These are phyloP conservation scores for Anhinga anhinga DNA, from an alignment of 2,113 vertebrate genomes.

Conservation along the genomic window DNA sequence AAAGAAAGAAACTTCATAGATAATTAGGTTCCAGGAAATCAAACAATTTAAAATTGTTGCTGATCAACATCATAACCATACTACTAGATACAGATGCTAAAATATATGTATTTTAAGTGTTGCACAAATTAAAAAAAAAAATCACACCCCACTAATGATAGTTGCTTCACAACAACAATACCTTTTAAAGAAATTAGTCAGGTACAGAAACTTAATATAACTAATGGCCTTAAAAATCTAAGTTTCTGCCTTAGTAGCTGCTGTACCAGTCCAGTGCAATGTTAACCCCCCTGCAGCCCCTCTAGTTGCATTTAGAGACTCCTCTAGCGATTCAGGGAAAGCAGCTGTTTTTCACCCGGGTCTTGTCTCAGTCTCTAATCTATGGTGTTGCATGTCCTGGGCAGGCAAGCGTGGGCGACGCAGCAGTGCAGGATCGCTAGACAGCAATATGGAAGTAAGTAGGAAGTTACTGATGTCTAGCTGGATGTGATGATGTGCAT, in stretches of 20 bases:
- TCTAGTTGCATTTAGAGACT: conserved; percentile 65
- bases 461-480: conserved; percentile 81
- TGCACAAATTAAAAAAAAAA: not conserved
- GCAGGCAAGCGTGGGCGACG: conserved; percentile 98
- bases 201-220: not conserved
- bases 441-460: conserved; percentile 99
- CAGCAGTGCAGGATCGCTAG: conserved; percentile 99
- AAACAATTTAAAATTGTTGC: not conserved
- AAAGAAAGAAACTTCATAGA: not conserved
- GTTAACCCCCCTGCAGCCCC: conserved; percentile 55
- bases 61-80: not conserved
- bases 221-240: not conserved
- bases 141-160: not conserved
- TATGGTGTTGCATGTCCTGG: conserved; percentile 97
- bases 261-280: not conserved
- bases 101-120: not conserved
- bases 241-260: not conserved
- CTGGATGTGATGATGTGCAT: conserved; percentile 86
- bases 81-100: not conserved
- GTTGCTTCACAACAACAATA: not conserved
- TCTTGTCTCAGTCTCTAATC: conserved; percentile 88
- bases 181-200: not conserved
- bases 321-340: conserved; percentile 12
- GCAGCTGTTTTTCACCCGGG: conserved; percentile 65
- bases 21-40: not conserved